Conservation (phyloP, 1,140 invertebrate species). For the Caerostris extrusa region DNA sequence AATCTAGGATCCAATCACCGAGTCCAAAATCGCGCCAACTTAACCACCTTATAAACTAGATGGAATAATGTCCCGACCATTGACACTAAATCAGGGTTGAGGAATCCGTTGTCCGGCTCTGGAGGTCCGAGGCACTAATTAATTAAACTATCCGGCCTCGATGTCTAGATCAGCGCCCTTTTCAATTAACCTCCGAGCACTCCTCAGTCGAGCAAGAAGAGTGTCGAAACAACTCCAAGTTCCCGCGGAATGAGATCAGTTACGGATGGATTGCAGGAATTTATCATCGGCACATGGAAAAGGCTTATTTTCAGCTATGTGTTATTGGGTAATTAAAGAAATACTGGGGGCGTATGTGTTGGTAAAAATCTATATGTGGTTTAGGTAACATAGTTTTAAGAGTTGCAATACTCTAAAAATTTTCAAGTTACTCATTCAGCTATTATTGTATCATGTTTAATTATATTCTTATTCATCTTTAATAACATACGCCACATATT, state of each 20-base stretch:
- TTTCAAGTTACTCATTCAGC: no score
- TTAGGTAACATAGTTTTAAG: no score
- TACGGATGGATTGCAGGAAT: not conserved
- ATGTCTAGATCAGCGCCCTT: not conserved
- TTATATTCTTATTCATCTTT: no score
- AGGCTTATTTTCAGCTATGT: no score
- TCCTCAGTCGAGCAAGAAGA: not conserved
- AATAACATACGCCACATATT: no score
- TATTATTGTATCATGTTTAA: no score
- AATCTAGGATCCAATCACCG: not conserved
- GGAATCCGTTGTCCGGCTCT: not conserved
- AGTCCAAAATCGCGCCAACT: no score
- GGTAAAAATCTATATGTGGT: no score
- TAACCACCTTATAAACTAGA: no score
- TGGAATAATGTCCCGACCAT: not conserved
- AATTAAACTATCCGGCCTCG: not conserved
- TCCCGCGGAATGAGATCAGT: not conserved
- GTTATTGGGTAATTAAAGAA: no score
- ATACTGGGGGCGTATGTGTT: no score
- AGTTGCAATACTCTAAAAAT: no score
- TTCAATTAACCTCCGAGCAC: conserved; percentile 7
- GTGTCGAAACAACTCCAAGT: not conserved
- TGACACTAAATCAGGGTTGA: not conserved
- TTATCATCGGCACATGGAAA: not conserved
- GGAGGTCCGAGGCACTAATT: not conserved